Conservation (phyloP, 1,140 invertebrate species). For the Ceratosolen fusciceps region DNA sequence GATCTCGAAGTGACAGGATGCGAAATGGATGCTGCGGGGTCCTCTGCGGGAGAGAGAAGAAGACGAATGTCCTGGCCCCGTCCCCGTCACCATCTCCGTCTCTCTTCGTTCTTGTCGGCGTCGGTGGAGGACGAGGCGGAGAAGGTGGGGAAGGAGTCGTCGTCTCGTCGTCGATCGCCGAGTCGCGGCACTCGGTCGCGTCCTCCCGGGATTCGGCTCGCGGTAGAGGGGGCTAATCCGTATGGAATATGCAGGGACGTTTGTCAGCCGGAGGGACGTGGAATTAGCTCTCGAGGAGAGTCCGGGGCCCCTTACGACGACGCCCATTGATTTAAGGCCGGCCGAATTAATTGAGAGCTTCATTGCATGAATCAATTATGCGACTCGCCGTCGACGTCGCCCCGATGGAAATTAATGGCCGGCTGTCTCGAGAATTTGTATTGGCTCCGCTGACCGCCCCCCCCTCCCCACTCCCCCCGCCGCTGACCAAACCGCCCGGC, state of each 20-base stretch:
- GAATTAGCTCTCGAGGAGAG: slow-evolving; percentile 44
- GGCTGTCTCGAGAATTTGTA: background rate
- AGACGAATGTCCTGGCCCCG: slow-evolving; percentile 39
- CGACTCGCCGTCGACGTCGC: background rate
- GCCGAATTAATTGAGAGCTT: slow-evolving; percentile 27
- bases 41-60: slow-evolving; percentile 22
- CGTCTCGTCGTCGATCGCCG: slow-evolving; percentile 16
- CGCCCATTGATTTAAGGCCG: slow-evolving; percentile 1
- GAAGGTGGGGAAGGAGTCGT: no score
- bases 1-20: slow-evolving; percentile 44
- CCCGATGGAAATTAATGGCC: background rate
- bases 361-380: slow-evolving; percentile 19
- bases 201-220: background rate
- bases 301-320: slow-evolving; percentile 18
- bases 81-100: no score
- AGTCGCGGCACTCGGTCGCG: background rate
- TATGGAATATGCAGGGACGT: slow-evolving; percentile 36
- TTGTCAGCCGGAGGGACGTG: slow-evolving; percentile 12
- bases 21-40: slow-evolving; percentile 38
- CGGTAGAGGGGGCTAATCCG: slow-evolving; percentile 22
- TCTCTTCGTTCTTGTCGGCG: no score
- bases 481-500: no score
- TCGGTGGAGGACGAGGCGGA: no score
- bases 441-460: background rate
- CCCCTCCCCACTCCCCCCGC: no score